Evolutionary conservation across 2,888 invertebrate genomes (phyloP), one percentile per base, ranked within the genome.

Genomic region (Ceratothoa steindachneri): DNA sequence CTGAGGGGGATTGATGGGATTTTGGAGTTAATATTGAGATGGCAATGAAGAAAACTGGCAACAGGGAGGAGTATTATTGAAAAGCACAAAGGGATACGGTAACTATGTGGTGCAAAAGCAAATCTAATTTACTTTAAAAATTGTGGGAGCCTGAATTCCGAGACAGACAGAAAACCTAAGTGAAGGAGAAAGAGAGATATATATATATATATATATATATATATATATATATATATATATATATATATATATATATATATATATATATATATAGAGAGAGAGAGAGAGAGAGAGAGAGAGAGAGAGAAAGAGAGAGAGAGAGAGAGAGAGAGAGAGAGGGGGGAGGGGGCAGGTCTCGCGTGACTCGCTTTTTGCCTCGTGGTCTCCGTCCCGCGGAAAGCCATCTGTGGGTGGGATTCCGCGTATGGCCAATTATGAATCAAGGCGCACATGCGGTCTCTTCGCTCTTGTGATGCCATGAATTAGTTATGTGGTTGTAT

Each of bases 241-340:
- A 67, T 7, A 67, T 31, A 67, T 1, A 67, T 67, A 67, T 67
- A 29, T 67, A 67, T 67, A 67, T 30, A 31, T 67, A 67, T 67
- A 67, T 67, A 29, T 67, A 12, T 67, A 30, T 67, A 51, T 69
- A 24, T 52, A n/a, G 69, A 69, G 69, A 52, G 69, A 69, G 69
- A 69, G 53, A 69, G 69, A 69, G 53, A 69, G 69, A 69, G 52
- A 51, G 22, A 51, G 41, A 52, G 52, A 69, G 69, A 27, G 69
- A 31, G 52, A 52, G 53, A 51, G 53, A 69, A 28, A 69, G 69
- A 69, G 69, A 52, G 69, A 69, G 69, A 69, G 53, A 69, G 69
- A 69, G 53, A 69, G 69, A 69, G 52, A 51, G 22, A 51, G 41
- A 52, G 52, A 69, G 69, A 27, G 69, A 31, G 52, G 27, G 53